Conservation (phyloP, 1,140 invertebrate species). For the Caerostris extrusa region DNA sequence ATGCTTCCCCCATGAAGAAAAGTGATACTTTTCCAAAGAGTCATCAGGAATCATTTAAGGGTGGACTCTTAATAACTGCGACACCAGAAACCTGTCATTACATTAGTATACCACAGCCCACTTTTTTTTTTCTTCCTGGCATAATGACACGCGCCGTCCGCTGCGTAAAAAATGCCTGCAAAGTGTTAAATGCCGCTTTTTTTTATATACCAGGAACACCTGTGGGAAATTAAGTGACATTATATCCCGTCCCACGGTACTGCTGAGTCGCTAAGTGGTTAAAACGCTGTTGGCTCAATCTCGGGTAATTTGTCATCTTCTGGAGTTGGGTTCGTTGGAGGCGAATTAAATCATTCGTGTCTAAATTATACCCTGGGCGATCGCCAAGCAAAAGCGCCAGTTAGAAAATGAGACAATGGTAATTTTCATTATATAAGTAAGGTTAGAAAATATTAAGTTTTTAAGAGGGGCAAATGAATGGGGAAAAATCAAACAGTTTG, state of each 20-base stretch:
- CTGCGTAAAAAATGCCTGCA: slow-evolving; percentile 29
- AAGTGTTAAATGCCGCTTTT: slow-evolving; percentile 50
- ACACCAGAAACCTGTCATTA: slow-evolving; percentile 72
- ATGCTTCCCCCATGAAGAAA: slow-evolving; percentile 12
- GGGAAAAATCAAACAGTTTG: not conserved
- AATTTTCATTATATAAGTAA: not conserved
- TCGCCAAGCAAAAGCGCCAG: not conserved
- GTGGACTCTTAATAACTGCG: slow-evolving; percentile 46
- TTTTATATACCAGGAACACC: slow-evolving; percentile 29
- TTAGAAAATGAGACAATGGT: not conserved
- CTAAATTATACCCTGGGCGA: not conserved
- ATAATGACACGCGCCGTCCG: slow-evolving; percentile 45
- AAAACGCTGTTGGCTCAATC: slow-evolving; percentile 48
- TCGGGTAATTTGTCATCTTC: slow-evolving; percentile 47
- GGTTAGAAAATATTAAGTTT: not conserved
- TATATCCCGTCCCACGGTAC: slow-evolving; percentile 23
- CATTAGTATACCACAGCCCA: slow-evolving; percentile 13
- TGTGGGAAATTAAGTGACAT: slow-evolving; percentile 54
- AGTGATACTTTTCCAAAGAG: slow-evolving; percentile 18
- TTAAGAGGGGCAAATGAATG: too few relatives aligned
- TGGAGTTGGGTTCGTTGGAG: not conserved
- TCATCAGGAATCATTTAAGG: slow-evolving; percentile 75
- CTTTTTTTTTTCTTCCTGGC: slow-evolving; percentile 38
- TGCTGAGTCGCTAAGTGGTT: slow-evolving; percentile 15
- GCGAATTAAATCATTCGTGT: slow-evolving; percentile 36